A percentile compares a stretch with the other conserved stretches of the same genome.
Evolutionary conservation across 2,113 vertebrate species (phyloP).

Genomic region (Sula dactylatra): DNA sequence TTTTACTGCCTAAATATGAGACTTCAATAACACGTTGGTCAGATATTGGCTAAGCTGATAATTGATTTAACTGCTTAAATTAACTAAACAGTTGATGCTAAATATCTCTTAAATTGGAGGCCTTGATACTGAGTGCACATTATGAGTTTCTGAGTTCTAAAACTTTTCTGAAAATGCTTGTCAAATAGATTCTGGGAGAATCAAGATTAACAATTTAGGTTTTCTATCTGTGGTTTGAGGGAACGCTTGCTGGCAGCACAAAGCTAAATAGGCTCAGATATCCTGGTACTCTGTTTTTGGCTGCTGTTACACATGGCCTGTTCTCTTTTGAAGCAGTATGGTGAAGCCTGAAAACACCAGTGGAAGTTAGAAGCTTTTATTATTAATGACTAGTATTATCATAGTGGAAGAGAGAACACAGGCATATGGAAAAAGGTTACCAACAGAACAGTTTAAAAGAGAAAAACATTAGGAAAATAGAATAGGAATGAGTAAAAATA

Average conservation of each 20-base stretch:
- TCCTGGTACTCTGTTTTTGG: background rate
- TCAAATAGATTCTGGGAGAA: background rate
- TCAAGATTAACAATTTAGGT: background rate
- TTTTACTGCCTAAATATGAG: background rate
- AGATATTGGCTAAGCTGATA: background rate
- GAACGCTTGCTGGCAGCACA: background rate
- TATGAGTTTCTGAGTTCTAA: background rate
- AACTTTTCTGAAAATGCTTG: background rate
- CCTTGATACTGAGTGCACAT: background rate
- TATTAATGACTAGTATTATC: background rate
- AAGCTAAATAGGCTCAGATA: background rate
- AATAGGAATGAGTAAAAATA: background rate
- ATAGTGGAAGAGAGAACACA: background rate
- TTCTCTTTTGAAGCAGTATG: background rate
- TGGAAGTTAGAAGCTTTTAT: background rate
- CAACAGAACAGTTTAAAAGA: background rate
- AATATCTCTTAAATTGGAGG: background rate
- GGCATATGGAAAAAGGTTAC: background rate
- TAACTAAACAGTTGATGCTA: background rate
- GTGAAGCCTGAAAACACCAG: background rate
- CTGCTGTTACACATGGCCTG: background rate
- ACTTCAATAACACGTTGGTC: background rate
- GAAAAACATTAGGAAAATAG: background rate
- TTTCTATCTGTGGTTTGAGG: background rate
- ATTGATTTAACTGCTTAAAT: background rate